A percentile compares a stretch with the other conserved stretches of the same genome.
Conservation (phyloP, 1,140 invertebrate genomes). For the Medauroidea extradentata region DNA sequence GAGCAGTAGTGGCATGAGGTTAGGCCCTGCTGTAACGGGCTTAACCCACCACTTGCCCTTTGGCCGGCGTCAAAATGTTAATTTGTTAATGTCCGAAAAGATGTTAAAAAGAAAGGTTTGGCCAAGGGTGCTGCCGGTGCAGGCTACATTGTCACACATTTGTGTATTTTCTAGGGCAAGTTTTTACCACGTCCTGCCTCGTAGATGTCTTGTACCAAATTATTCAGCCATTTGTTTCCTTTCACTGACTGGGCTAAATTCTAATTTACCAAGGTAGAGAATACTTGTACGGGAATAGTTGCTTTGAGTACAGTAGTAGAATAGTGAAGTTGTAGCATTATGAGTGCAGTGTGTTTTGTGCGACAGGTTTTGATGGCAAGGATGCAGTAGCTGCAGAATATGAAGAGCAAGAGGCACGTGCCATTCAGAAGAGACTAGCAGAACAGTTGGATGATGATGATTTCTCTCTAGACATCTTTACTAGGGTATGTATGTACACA, state of each 20-base stretch:
- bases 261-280: not conserved
- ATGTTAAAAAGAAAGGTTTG: too few relatives aligned
- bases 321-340: not conserved
- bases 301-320: not conserved
- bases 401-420: constrained; percentile 81
- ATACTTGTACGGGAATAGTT: not conserved
- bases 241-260: not conserved
- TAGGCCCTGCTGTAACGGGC: too few relatives aligned
- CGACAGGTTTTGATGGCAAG: constrained; percentile 56
- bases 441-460: constrained; percentile 77
- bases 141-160: too few relatives aligned
- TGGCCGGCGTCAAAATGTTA: too few relatives aligned
- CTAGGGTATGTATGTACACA: constrained; percentile 12
- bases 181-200: too few relatives aligned
- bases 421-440: constrained; percentile 70
- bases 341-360: constrained; percentile 4
- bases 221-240: not conserved
- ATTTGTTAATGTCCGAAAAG: too few relatives aligned
- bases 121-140: too few relatives aligned
- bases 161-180: too few relatives aligned
- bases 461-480: constrained; percentile 66
- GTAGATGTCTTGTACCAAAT: too few relatives aligned
- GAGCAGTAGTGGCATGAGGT: too few relatives aligned
- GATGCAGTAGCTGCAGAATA: constrained; percentile 68
- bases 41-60: too few relatives aligned